Conservation (phyloP, 2,888 invertebrate species). For the Volucella bombylans region DNA sequence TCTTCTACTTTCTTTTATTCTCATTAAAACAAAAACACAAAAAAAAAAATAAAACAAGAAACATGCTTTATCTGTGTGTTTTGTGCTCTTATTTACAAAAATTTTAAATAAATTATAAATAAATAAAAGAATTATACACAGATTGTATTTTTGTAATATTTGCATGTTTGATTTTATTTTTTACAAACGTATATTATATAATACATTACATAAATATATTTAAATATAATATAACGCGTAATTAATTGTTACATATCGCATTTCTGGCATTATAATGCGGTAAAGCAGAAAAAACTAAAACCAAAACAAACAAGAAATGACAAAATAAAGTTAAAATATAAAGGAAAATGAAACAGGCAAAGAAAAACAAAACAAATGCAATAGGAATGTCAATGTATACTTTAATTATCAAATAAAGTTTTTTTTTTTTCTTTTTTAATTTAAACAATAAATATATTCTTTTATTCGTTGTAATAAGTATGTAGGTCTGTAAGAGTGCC, state of each 20-base stretch:
- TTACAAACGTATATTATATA: neutral
- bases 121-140: constrained; percentile 43
- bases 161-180: constrained; percentile 65
- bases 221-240: constrained; percentile 53
- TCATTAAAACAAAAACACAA: neutral
- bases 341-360: constrained; percentile 14
- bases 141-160: constrained; percentile 72
- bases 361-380: constrained; percentile 36
- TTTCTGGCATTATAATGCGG: constrained; percentile 58
- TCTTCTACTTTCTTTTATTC: constrained; percentile 13
- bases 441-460: constrained; percentile 30
- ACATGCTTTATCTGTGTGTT: constrained; percentile 47
- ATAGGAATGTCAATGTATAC: constrained; percentile 71
- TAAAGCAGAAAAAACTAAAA: constrained; percentile 25
- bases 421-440: constrained; percentile 51
- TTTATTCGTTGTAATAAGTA: too few relatives aligned
- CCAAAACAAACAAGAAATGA: constrained; percentile 19
- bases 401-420: constrained; percentile 68
- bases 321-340: constrained; percentile 32
- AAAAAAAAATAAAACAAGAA: constrained; percentile 30
- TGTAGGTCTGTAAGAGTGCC: too few relatives aligned
- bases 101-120: constrained; percentile 35
- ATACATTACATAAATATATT: constrained; percentile 39
- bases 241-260: constrained; percentile 71
- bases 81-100: constrained; percentile 63